Evolutionary conservation across 53 echinoderm and acorn worm species (phyloP).

Genomic region (Astropecten irregularis): DNA sequence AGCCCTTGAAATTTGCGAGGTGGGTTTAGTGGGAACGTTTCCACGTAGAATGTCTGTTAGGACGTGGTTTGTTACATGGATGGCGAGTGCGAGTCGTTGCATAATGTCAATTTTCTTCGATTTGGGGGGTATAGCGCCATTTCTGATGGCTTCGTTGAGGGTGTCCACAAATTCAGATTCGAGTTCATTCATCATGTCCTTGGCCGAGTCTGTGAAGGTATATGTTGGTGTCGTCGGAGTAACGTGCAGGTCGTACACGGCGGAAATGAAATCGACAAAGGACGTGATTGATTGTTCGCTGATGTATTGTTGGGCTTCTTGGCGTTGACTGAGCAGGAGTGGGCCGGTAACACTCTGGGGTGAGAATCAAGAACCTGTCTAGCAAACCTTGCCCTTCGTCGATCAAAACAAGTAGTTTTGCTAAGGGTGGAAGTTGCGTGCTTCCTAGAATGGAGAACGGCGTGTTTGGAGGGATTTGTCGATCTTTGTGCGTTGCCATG

Average conservation of each 20-base stretch:
- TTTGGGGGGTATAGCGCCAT: slow-evolving; percentile 3
- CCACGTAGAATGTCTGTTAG: slow-evolving; percentile 1
- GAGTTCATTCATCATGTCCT: background rate
- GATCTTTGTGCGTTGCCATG: slow-evolving; percentile 1
- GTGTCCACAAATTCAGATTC: slow-evolving; percentile 1
- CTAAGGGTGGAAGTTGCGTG: slow-evolving; percentile 31
- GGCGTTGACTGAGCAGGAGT: background rate
- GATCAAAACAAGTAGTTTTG: slow-evolving; percentile 19
- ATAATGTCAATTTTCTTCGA: too few species aligned
- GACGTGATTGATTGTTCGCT: background rate
- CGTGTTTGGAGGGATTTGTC: background rate
- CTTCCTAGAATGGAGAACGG: slow-evolving; percentile 35
- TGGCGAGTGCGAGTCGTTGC: slow-evolving; percentile 29
- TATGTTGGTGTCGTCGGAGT: background rate
- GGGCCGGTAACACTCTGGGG: too few species aligned
- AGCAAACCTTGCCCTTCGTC: slow-evolving; percentile 42
- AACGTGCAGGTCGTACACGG: slow-evolving; percentile 3
- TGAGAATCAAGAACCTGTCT: slow-evolving; percentile 33
- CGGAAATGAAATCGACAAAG: background rate
- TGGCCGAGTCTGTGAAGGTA: background rate
- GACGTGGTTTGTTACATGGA: slow-evolving; percentile 34
- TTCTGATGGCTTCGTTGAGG: slow-evolving; percentile 31
- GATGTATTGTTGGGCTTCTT: background rate
- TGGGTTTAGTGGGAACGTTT: background rate
- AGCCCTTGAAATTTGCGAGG: background rate